Evolutionary conservation across 2,888 invertebrate species (phyloP), one percentile per base, ranked within the genome.

Genomic region (Dusona sp.): DNA sequence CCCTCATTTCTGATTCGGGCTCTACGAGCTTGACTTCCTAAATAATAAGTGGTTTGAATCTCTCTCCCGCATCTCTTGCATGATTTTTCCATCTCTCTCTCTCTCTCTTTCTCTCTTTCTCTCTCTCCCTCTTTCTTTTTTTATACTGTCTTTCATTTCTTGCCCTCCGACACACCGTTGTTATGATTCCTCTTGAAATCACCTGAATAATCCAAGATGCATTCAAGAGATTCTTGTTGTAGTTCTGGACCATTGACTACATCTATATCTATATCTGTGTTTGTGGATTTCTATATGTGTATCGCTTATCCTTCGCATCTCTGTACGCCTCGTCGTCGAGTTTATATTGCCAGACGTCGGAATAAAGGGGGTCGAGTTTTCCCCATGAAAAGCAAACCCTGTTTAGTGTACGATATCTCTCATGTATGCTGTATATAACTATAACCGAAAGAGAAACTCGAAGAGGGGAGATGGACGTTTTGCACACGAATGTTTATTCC

Each of bases 191-290:
- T 74, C 82, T 74, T 68, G 54, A 72, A 83, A 85, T 83, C 85
- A 75, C 79, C 74, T 85, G 85, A 85, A 85, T 85, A 85, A 85
- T 85, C 85, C 81, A 85, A 85, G 85, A 85, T 81, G 73, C 81
- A 81, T 85, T 82, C 78, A 85, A 61, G 78, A 85, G 81, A 78
- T 25, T 73, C 70, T 85, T 74, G 73, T 78, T 82, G 78, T 85
- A 74, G 72, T 65, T 78, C 51, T 64, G 73, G 73, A 80, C 72
- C 73, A 61, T 77, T 80, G 51, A 80, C 48, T 65, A 64, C 13
- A n/a, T 38, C 48, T 29, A 68, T 22, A 42, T 68, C 4, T 19
- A 22, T n/a, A 57, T 57, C 0, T 13, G 4, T 54, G 57, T 48
- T 61, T 67, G 61, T 73, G 38, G 19, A 45, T 68, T 22, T 22